Evolutionary conservation across 2,888 invertebrate genomes (phyloP).

Genomic region (Atherix ibis): DNA sequence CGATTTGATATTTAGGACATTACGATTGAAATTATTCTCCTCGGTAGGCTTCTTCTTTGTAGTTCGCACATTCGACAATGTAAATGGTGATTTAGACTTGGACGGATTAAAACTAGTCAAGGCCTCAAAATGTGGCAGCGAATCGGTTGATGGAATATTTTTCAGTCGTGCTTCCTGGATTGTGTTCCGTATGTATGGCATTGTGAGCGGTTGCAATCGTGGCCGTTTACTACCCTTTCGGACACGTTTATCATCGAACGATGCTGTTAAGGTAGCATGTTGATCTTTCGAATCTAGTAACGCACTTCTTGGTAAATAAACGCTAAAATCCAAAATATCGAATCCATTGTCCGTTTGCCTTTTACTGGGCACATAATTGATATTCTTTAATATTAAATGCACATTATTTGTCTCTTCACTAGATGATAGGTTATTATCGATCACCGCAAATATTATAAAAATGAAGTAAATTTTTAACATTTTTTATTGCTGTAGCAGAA

Average conservation of each 20-base stretch:
- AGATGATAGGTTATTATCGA: too few species aligned
- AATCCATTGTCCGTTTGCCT: conserved; percentile 2
- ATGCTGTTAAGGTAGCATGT: background rate
- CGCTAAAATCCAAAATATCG: conserved; percentile 8
- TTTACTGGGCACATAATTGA: conserved; percentile 4
- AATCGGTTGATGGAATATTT: background rate
- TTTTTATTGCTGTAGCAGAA: background rate
- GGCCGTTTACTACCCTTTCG: background rate
- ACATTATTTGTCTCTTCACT: too few species aligned
- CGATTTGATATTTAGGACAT: too few species aligned
- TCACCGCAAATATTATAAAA: too few species aligned
- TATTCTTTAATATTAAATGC: conserved; percentile 7
- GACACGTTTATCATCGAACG: background rate
- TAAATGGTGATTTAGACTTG: conserved; percentile 1
- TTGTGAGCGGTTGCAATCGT: background rate
- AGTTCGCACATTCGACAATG: background rate
- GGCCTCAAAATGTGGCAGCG: conserved; percentile 4
- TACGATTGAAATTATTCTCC: too few species aligned
- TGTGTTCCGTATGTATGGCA: background rate
- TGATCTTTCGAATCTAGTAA: too few species aligned
- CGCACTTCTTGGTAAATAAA: conserved; percentile 5
- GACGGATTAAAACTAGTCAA: conserved; percentile 2
- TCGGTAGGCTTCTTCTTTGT: background rate
- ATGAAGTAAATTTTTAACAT: background rate
- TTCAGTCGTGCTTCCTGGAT: background rate